Percentiles rank a stretch among this genome's conserved stretches.
Conservation (phyloP, 2,113 vertebrate genomes). For the Rhadina sibilatrix region DNA sequence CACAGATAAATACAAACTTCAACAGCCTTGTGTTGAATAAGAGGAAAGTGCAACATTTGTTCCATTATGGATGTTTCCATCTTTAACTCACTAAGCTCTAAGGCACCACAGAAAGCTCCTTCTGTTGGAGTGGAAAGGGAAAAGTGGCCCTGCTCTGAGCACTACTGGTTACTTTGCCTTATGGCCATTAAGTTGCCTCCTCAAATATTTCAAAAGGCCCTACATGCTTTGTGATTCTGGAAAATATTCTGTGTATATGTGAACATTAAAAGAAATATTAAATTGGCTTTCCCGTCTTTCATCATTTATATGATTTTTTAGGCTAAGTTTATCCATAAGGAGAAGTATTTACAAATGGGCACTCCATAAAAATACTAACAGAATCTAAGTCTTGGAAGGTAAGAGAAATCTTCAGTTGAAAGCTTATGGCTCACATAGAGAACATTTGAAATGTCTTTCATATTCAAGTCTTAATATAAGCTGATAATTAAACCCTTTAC, state of each 20-base stretch:
- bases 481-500: constrained; percentile 51
- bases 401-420: neutral
- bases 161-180: neutral
- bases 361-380: neutral
- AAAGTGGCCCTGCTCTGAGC: neutral
- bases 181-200: neutral
- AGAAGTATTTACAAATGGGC: neutral
- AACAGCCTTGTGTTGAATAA: neutral
- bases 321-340: neutral
- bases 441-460: neutral
- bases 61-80: neutral
- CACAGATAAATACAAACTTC: neutral
- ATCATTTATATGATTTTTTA: neutral
- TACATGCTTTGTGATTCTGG: neutral
- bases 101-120: neutral
- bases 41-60: neutral
- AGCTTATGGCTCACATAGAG: neutral
- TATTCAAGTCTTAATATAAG: constrained; percentile 52
- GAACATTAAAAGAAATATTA: neutral
- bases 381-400: neutral
- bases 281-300: fast-evolving
- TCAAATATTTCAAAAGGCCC: neutral
- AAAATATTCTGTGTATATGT: neutral
- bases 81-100: neutral
- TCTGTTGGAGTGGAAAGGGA: neutral